A percentile compares a stretch with the other conserved stretches of the same genome.
phyloP scores from a whole-genome alignment of 2,797 vertebrate genomes.

The Rhynchonycteris naso region DNA sequence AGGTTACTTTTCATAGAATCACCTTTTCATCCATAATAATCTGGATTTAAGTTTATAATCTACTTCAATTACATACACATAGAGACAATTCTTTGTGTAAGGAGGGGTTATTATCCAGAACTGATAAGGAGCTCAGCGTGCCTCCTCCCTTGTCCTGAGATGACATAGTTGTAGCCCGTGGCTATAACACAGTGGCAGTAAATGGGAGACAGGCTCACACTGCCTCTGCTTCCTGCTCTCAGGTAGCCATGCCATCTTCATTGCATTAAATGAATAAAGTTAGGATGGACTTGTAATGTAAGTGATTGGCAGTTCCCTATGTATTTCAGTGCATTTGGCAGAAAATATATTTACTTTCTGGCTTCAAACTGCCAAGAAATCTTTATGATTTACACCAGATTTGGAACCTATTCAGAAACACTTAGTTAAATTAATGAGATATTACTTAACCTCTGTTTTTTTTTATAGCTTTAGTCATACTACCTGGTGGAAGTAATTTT shows the following conservation, averaged over 20 bases:
- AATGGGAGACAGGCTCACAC: background rate
- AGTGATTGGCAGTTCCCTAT: slow-evolving; percentile 69
- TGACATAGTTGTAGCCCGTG: background rate
- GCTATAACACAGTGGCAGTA: background rate
- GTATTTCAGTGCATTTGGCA: slow-evolving; percentile 73
- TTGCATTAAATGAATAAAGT: slow-evolving; percentile 40
- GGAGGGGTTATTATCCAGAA: background rate
- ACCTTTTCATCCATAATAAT: background rate
- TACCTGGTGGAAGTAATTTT: background rate
- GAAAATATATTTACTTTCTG: slow-evolving; percentile 77
- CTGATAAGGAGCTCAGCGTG: background rate
- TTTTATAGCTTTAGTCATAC: slow-evolving; percentile 35
- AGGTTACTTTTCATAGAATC: background rate
- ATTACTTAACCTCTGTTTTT: slow-evolving; percentile 72
- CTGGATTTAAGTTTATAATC: background rate
- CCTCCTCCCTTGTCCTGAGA: background rate
- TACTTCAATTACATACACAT: background rate
- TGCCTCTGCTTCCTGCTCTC: background rate
- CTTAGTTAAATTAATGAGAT: slow-evolving; percentile 76
- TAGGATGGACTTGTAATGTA: slow-evolving; percentile 64
- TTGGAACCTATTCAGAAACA: slow-evolving; percentile 74
- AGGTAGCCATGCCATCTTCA: background rate
- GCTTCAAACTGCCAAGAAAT: slow-evolving; percentile 49
- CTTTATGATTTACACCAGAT: slow-evolving; percentile 75
- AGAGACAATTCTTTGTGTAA: background rate